These are phyloP conservation scores for Drosophila putrida DNA, from an alignment of 2,888 invertebrate genomes.

Conservation along the genomic window DNA sequence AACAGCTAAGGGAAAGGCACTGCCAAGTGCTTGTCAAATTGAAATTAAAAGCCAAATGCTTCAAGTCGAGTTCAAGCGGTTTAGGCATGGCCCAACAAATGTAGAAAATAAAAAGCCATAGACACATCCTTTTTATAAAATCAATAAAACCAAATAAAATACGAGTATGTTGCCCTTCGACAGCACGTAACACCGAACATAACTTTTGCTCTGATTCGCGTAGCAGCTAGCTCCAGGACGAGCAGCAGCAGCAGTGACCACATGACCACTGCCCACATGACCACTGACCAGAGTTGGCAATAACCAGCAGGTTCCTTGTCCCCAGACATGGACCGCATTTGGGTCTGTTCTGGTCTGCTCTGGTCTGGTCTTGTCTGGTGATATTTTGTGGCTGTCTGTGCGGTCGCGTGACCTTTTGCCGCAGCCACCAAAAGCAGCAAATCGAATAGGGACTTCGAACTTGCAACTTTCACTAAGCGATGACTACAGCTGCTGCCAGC, in stretches of 20 bases:
- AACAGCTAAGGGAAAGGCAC: constrained; percentile 30
- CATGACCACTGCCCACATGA: constrained; percentile 30
- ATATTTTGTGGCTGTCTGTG: constrained; percentile 59
- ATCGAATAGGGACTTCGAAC: constrained; percentile 38
- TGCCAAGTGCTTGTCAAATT: constrained; percentile 78
- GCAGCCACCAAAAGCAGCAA: constrained; percentile 27
- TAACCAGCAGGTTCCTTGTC: constrained; percentile 14
- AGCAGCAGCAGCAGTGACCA: constrained; percentile 25
- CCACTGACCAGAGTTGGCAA: constrained; percentile 27
- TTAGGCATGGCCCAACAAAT: constrained; percentile 29
- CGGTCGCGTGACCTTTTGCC: constrained; percentile 68
- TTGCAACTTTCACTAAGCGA: constrained; percentile 57
- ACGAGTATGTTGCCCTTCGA: constrained; percentile 38
- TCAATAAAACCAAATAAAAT: constrained; percentile 76
- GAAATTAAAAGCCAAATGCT: constrained; percentile 77
- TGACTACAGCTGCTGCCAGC: constrained; percentile 17
- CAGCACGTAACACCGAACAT: constrained; percentile 45
- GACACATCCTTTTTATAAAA: constrained; percentile 62
- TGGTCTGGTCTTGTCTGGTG: constrained; percentile 40
- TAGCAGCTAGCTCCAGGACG: neutral
- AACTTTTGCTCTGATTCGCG: constrained; percentile 54
- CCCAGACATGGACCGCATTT: constrained; percentile 30
- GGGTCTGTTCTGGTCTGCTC: constrained; percentile 36
- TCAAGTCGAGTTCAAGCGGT: constrained; percentile 49
- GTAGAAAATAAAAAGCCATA: constrained; percentile 12